Conservation (phyloP, 2,797 vertebrate genomes). For the Echiichthys vipera region DNA sequence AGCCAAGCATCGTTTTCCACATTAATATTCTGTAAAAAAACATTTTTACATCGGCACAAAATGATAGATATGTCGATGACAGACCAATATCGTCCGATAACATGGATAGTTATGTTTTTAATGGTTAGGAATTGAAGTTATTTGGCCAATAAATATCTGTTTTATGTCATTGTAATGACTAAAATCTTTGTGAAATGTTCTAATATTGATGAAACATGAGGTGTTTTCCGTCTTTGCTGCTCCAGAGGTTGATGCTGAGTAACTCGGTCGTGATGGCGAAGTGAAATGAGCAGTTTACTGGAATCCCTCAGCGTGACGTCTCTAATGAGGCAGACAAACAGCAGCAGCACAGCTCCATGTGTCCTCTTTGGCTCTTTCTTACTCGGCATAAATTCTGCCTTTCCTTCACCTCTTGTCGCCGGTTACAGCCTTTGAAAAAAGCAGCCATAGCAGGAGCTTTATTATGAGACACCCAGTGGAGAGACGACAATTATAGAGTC, state of each 20-base stretch:
- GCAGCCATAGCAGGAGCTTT: background rate
- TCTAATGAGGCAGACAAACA: conserved; percentile 54
- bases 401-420: conserved; percentile 13
- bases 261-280: conserved; percentile 13
- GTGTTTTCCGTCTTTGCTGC: background rate
- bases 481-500: background rate
- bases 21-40: no score
- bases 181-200: background rate
- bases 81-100: no score
- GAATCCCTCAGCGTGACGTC: conserved; percentile 49
- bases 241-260: conserved; percentile 18
- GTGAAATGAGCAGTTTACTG: conserved; percentile 26
- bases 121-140: background rate
- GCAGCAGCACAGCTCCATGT: conserved; percentile 52
- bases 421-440: background rate
- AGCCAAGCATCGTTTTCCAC: no score
- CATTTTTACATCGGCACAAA: no score
- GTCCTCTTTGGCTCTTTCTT: conserved; percentile 33
- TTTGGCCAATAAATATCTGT: background rate
- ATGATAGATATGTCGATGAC: no score
- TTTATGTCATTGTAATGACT: background rate
- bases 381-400: background rate
- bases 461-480: background rate
- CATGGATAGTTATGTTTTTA: background rate
- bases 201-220: no score